These are phyloP conservation scores for Zeus faber DNA, from an alignment of 2,113 vertebrate genomes.

Conservation along the genomic window DNA sequence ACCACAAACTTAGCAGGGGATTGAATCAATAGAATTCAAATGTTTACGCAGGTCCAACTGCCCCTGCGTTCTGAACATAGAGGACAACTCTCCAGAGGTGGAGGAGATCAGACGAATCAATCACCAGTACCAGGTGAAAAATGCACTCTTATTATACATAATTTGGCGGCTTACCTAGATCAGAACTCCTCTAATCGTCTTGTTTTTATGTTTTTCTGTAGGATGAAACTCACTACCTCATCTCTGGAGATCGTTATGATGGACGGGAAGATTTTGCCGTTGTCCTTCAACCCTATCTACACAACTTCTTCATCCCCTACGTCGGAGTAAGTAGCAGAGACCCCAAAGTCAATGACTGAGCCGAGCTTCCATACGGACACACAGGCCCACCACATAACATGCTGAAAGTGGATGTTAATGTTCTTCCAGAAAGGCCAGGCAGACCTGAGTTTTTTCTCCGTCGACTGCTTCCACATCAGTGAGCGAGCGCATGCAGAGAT, in stretches of 20 bases:
- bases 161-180: background rate
- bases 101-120: constrained; percentile 79
- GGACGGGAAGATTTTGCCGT: constrained; percentile 79
- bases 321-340: constrained; percentile 69
- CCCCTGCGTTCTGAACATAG: constrained; percentile 75
- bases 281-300: constrained; percentile 84
- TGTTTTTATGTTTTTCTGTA: constrained; percentile 11
- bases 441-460: constrained; percentile 84
- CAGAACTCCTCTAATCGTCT: background rate
- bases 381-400: background rate
- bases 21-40: background rate
- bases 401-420: background rate
- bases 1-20: too few relatives aligned
- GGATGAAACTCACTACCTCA: constrained; percentile 57
- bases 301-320: constrained; percentile 73
- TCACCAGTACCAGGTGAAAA: constrained; percentile 82
- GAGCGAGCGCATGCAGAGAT: constrained; percentile 83
- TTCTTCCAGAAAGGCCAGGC: constrained; percentile 65
- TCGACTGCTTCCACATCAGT: constrained; percentile 87
- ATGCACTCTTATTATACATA: background rate
- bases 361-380: background rate
- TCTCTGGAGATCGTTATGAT: constrained; percentile 69
- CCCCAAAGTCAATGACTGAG: too few relatives aligned
- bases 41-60: constrained; percentile 74
- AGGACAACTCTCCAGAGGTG: constrained; percentile 72